Percentiles rank a stretch among this genome's conserved stretches.
These are phyloP conservation scores for Noctuana brunneofusca DNA, from an alignment of 2,888 invertebrate genomes.

Conservation along the genomic window DNA sequence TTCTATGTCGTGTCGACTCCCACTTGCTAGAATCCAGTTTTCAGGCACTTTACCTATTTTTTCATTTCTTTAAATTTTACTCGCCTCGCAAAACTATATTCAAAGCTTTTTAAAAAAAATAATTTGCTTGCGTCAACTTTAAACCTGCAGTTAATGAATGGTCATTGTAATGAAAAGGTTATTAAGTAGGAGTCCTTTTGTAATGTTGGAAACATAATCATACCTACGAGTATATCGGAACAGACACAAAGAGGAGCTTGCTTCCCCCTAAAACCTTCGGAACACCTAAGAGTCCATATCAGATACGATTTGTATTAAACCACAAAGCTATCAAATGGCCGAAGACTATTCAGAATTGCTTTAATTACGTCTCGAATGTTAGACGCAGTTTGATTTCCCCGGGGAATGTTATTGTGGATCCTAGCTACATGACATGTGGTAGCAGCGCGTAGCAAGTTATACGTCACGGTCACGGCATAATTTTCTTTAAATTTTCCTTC, in stretches of 20 bases:
- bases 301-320: conserved; percentile 8
- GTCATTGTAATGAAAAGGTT: too few species aligned
- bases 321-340: conserved; percentile 20
- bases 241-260: too few species aligned
- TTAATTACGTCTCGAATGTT: conserved; percentile 44
- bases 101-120: not conserved
- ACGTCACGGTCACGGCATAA: not conserved
- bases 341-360: conserved; percentile 36
- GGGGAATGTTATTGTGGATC: conserved; percentile 27
- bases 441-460: not conserved
- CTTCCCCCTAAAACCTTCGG: too few species aligned
- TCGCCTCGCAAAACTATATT: not conserved
- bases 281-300: not conserved
- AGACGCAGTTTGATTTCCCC: conserved; percentile 44
- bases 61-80: conserved; percentile 15
- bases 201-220: too few species aligned
- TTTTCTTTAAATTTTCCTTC: not conserved
- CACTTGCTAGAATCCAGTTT: conserved; percentile 29
- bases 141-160: too few species aligned
- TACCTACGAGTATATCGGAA: too few species aligned
- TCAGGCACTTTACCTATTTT: conserved; percentile 30
- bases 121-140: not conserved
- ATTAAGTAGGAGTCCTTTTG: too few species aligned
- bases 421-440: conserved; percentile 10
- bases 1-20: conserved; percentile 26